Evolutionary conservation across 2,113 vertebrate species (phyloP).

Genomic region (Neolamprologus longior): DNA sequence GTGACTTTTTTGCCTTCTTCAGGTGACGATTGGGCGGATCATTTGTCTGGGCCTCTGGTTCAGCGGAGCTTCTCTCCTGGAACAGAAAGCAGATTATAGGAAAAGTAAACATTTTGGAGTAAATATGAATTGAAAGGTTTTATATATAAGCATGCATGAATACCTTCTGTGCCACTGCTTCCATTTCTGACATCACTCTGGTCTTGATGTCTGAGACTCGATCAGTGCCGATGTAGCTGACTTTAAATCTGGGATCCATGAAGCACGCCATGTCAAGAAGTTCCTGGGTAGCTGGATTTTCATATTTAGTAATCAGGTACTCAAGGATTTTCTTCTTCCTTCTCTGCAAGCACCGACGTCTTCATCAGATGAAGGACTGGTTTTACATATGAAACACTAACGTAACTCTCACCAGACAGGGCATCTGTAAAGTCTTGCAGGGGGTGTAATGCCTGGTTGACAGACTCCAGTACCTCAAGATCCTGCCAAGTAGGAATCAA

Average conservation of each 20-base stretch:
- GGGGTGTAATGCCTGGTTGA: no score
- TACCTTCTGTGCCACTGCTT: not conserved
- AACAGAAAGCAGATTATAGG: accelerated
- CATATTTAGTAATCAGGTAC: accelerated
- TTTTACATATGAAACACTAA: not conserved
- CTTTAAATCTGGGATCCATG: not conserved
- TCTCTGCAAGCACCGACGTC: accelerated
- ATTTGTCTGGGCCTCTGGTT: not conserved
- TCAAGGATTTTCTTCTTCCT: not conserved
- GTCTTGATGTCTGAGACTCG: not conserved
- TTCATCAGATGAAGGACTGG: accelerated
- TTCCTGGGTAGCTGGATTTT: not conserved
- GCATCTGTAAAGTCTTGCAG: no score
- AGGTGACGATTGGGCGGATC: no score
- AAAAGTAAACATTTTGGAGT: not conserved
- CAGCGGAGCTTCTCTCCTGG: not conserved
- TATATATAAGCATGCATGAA: accelerated
- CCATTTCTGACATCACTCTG: not conserved
- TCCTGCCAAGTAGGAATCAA: no score
- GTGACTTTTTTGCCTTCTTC: no score
- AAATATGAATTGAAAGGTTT: not conserved
- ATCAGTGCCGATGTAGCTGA: not conserved
- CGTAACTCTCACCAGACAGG: no score
- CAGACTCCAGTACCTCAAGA: no score
- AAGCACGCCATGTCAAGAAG: not conserved